Percentiles rank a stretch among this genome's conserved stretches.
Conservation (phyloP, 2,113 vertebrate species). For the Donacobius atricapilla region DNA sequence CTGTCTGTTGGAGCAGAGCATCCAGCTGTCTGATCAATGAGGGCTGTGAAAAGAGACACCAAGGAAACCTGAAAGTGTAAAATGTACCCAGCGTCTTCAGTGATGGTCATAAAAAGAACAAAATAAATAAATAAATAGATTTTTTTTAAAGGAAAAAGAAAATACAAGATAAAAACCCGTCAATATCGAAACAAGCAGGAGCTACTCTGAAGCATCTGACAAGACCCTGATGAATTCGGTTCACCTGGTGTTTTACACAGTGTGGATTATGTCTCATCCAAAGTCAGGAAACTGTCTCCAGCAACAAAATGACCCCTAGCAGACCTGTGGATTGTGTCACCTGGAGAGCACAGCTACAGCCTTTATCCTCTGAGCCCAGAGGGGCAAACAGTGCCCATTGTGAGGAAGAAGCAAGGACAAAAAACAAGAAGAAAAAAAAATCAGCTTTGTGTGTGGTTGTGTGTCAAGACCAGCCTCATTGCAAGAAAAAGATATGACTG, state of each 20-base stretch:
- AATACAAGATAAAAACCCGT: rapidly evolving
- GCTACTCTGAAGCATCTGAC: background rate
- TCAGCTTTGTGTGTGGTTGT: background rate
- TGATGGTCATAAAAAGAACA: rapidly evolving
- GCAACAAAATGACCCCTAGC: background rate
- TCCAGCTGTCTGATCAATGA: background rate
- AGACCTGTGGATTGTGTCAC: background rate
- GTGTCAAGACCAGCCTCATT: background rate
- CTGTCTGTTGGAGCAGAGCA: rapidly evolving
- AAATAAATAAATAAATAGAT: background rate
- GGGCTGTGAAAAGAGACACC: background rate
- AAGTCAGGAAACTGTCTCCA: background rate
- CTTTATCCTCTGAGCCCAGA: background rate
- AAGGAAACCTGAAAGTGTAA: background rate
- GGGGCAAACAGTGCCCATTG: background rate
- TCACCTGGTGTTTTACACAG: background rate
- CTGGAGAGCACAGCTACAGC: background rate
- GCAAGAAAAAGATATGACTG: rapidly evolving
- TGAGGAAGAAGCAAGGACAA: background rate
- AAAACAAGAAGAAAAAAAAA: background rate
- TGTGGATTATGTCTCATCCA: background rate
- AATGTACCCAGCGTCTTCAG: background rate
- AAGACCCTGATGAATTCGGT: background rate
- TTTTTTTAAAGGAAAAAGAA: background rate
- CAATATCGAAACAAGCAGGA: background rate